Evolutionary conservation across 2,113 vertebrate species (phyloP).

Genomic region (cattle (Bos taurus)): DNA sequence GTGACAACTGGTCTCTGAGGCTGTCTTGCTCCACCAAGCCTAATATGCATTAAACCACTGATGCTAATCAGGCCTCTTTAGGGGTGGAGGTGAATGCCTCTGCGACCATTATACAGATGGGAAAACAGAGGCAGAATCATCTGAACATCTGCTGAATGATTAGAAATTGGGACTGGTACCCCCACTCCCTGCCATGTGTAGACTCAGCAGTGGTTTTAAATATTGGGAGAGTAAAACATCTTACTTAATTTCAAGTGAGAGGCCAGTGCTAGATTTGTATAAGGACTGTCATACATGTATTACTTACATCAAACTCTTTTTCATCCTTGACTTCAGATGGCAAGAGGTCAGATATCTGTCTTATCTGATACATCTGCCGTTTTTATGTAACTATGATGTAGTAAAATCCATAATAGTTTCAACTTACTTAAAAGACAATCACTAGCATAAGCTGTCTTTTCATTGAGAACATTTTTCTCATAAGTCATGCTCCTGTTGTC

Average conservation of each 20-base stretch:
- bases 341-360: neutral
- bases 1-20: neutral
- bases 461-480: rapidly evolving
- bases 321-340: neutral
- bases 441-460: neutral
- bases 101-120: neutral
- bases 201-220: neutral
- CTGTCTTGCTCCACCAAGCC: neutral
- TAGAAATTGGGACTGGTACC: neutral
- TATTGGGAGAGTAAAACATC: neutral
- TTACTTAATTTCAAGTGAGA: neutral
- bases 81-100: neutral
- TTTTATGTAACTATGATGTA: neutral
- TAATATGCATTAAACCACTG: rapidly evolving
- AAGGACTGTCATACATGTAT: rapidly evolving
- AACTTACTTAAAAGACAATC: neutral
- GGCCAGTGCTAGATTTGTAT: neutral
- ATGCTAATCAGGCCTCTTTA: neutral
- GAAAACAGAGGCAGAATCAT: neutral
- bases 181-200: rapidly evolving
- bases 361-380: rapidly evolving
- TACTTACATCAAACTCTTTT: neutral
- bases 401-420: rapidly evolving
- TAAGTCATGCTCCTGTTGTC: rapidly evolving
- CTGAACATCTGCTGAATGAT: neutral